phyloP scores from a whole-genome alignment of 2,797 vertebrate species.

The Epinephelus awoara region DNA sequence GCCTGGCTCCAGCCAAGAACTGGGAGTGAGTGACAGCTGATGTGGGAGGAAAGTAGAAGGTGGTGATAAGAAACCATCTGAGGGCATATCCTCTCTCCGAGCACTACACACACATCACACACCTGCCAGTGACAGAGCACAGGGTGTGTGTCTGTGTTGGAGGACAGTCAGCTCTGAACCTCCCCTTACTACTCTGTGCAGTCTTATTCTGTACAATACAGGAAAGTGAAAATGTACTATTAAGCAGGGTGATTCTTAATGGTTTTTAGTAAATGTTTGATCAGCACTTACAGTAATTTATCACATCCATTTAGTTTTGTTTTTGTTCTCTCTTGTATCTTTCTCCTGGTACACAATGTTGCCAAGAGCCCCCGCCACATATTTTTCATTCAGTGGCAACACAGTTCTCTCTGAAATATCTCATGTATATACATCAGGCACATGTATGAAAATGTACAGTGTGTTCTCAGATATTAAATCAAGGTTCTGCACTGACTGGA shows the following conservation, averaged over 20 bases:
- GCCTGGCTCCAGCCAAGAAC: neutral
- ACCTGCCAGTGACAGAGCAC: constrained; percentile 13
- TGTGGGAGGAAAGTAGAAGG: constrained; percentile 34
- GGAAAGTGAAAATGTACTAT: neutral
- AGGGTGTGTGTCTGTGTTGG: neutral
- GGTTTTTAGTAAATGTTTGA: neutral
- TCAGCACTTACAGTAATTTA: neutral
- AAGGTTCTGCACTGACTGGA: no score
- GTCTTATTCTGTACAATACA: neutral
- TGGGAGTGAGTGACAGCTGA: constrained; percentile 21
- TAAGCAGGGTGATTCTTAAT: neutral
- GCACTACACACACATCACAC: constrained; percentile 20
- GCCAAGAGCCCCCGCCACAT: neutral
- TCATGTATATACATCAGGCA: neutral
- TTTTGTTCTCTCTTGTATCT: neutral
- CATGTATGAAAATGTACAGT: no score
- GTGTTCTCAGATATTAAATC: no score
- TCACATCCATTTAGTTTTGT: no score
- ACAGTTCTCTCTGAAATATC: neutral
- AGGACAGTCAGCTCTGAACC: neutral
- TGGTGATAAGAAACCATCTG: constrained; percentile 35
- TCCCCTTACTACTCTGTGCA: neutral
- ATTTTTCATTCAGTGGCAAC: neutral
- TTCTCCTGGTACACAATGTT: neutral
- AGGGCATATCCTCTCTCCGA: constrained; percentile 27